Base-by-base conservation (phyloP, 2,113 vertebrate species). In the Cheilinus undulatus region DNA sequence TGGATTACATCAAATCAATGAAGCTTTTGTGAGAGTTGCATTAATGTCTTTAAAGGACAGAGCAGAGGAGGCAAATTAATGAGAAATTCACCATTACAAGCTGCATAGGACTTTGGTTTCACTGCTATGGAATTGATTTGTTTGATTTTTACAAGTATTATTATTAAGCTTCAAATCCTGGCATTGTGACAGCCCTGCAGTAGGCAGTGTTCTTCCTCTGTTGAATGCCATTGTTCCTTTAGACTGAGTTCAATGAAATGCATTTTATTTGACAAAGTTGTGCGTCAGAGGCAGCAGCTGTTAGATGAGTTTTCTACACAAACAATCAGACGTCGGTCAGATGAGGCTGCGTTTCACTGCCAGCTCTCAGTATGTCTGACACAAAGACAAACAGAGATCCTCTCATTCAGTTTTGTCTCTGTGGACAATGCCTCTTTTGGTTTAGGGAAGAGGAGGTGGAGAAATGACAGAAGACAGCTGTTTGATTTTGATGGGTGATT, bases 381-480 rank as follows among this genome's bases (percentile, higher is more conserved):
- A 32, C 30, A 15, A 4, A 42, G 17, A 42, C 14, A 42, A 17
- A 19, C 40, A 57, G 5, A 22, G 56, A 60, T 49, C 46, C 49
- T 67, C 30, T 22, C 54, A 71, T 58, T 66, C 30, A 63, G 2
- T 62, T 76, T 73, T 13, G 28, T 63, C 0, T 49, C n/a, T 38
- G 22, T n/a, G 45, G 51, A 79, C 67, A 82, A 69, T 64, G 69
- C 15, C 43, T 84, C 78, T 81, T 71, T 48, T 36, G 12, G 53
- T 63, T 57, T 23, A 8, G 40, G 48, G 64, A 40, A 1, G 13
- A 17, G 34, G 19, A 40, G 26, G 20, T 19, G 17, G 30, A 13
- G 52, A 27, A 73, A 62, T 69, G 78, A 54, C 38, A n/a, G n/a
- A n/a, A n/a, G n/a, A 14, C 28, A 56, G 28, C 34, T 36, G 74